Percentiles rank a stretch among this genome's conserved stretches.
phyloP scores from a whole-genome alignment of 2,888 invertebrate species.

The Hydrotaea cyrtoneurina region DNA sequence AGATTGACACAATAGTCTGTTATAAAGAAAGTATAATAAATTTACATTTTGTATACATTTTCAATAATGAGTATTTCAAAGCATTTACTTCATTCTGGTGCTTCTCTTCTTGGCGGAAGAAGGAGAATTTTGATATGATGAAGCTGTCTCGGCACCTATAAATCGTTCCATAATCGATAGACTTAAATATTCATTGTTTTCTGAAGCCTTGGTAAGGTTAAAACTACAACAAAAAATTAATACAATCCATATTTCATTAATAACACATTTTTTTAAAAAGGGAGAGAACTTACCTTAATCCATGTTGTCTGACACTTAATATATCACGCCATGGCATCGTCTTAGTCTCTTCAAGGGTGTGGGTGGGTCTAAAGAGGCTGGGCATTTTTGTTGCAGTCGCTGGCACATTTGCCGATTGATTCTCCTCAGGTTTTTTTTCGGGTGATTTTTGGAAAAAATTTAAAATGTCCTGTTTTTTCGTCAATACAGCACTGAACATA shows the following conservation, averaged over 20 bases:
- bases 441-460: conserved; percentile 70
- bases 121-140: conserved; percentile 81
- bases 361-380: conserved; percentile 76
- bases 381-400: not conserved
- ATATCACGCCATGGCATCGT: conserved; percentile 84
- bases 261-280: not conserved
- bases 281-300: conserved; percentile 84
- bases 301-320: conserved; percentile 85
- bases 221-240: conserved; percentile 84
- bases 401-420: too few relatives aligned
- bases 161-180: conserved; percentile 86
- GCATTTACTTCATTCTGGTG: conserved; percentile 82
- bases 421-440: conserved; percentile 14
- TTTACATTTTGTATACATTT: not conserved
- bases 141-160: conserved; percentile 88
- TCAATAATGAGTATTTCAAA: not conserved
- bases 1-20: conserved; percentile 82
- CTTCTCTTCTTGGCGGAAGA: conserved; percentile 85
- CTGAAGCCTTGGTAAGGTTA: conserved; percentile 86
- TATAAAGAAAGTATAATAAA: conserved; percentile 20
- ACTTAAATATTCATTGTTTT: conserved; percentile 86
- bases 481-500: conserved; percentile 84
- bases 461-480: conserved; percentile 82
- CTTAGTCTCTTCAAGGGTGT: conserved; percentile 75
- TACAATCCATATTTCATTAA: conserved; percentile 35